Evolutionary conservation across 2,113 vertebrate genomes (phyloP).

Genomic region (Micromys minutus): DNA sequence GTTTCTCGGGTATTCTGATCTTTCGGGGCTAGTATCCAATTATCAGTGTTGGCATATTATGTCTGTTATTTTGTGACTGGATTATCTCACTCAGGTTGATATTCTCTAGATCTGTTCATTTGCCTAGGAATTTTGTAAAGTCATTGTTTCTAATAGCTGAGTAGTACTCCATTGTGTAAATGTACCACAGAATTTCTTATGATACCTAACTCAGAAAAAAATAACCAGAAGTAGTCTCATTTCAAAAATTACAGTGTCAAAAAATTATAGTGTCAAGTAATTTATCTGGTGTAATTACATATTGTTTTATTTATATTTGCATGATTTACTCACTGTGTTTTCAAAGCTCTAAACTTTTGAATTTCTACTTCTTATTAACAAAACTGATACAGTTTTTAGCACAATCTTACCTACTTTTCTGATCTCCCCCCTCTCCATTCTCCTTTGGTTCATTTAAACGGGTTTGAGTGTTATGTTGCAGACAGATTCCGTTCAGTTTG

Average conservation of each 20-base stretch:
- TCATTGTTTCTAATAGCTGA: no score
- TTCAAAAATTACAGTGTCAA: background rate
- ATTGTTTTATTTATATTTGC: background rate
- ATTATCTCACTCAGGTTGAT: no score
- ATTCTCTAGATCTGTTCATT: no score
- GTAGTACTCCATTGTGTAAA: no score
- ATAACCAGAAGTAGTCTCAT: background rate
- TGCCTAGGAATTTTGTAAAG: no score
- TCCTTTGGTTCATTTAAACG: background rate
- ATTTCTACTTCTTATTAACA: background rate
- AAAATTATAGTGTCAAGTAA: background rate
- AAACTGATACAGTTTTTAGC: background rate
- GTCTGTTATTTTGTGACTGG: no score
- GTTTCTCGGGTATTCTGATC: no score
- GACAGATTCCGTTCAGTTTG: background rate
- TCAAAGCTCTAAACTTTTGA: background rate
- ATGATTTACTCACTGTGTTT: background rate
- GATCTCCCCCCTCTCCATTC: background rate
- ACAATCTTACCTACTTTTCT: background rate
- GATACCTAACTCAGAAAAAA: background rate
- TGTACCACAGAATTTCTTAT: constrained; percentile 6
- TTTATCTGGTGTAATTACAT: background rate
- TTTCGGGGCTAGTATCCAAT: no score
- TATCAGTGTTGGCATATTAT: no score
- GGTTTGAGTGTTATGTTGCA: background rate